Conservation (phyloP, 2,113 vertebrate species). For the Mormyrus iriodes region DNA sequence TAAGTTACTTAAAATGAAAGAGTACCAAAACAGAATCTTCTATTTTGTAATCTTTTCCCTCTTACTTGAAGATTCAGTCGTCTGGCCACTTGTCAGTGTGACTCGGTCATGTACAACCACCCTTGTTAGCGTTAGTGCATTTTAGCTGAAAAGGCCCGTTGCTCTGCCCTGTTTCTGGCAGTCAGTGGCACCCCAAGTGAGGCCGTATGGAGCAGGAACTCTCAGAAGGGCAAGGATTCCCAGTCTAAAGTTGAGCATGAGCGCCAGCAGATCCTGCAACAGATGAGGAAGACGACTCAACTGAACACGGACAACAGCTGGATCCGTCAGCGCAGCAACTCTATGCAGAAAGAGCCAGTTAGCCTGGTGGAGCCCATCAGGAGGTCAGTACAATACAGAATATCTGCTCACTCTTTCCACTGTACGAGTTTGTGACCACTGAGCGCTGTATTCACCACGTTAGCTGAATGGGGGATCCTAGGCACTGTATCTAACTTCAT, state of each 20-base stretch:
- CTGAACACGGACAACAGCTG: conserved; percentile 89
- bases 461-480: background rate
- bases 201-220: background rate
- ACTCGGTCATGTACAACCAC: background rate
- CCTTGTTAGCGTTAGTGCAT: background rate
- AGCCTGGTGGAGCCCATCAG: conserved; percentile 65
- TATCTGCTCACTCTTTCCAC: background rate
- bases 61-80: background rate
- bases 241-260: conserved; percentile 72
- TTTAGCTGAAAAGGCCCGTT: background rate
- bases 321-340: conserved; percentile 79
- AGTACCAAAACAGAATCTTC: background rate
- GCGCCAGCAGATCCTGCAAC: conserved; percentile 83
- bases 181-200: background rate
- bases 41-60: background rate
- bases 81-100: background rate
- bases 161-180: background rate
- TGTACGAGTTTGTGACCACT: background rate
- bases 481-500: background rate
- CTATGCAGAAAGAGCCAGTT: conserved; percentile 68
- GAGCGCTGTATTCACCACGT: background rate
- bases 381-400: conserved; percentile 57
- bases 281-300: conserved; percentile 89
- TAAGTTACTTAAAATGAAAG: background rate
- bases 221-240: conserved; percentile 41